phyloP scores from a whole-genome alignment of 2,888 invertebrate genomes.

The Clistopyga incitator region DNA sequence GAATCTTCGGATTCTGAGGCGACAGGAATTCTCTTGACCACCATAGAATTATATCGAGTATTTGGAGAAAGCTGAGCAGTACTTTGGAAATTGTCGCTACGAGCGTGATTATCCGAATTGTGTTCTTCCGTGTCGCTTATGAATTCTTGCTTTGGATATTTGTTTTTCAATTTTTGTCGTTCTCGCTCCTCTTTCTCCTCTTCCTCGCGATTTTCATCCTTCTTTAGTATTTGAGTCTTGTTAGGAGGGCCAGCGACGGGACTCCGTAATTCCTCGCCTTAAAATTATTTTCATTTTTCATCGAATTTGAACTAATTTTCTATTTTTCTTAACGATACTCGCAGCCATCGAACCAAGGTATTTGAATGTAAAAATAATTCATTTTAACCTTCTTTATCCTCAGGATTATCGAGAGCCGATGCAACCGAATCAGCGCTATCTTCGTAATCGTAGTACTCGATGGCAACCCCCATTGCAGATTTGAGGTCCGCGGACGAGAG shows the following conservation, averaged over 20 bases:
- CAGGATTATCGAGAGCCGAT: constrained; percentile 4
- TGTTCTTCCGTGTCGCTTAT: constrained; percentile 54
- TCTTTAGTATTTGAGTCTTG: constrained; percentile 47
- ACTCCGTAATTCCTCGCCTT: constrained; percentile 12
- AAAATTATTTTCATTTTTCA: too few relatives aligned
- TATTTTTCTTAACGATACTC: too few relatives aligned
- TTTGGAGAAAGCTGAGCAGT: neutral
- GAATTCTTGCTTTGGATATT: constrained; percentile 73
- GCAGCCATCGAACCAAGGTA: too few relatives aligned
- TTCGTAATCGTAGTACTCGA: constrained; percentile 78
- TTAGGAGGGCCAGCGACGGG: neutral
- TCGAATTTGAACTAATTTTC: too few relatives aligned
- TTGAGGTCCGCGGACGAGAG: constrained; percentile 53
- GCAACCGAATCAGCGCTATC: constrained; percentile 60
- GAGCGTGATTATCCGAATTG: neutral
- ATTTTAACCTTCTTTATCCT: constrained; percentile 38
- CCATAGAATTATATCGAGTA: constrained; percentile 6
- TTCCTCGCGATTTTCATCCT: constrained; percentile 61
- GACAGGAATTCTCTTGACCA: constrained; percentile 46
- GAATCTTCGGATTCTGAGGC: constrained; percentile 42
- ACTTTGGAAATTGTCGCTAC: constrained; percentile 4
- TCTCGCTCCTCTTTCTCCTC: constrained; percentile 56
- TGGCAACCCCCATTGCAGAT: constrained; percentile 55
- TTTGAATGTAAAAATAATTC: too few relatives aligned
- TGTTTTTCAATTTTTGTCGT: constrained; percentile 54